Conservation (phyloP, 2,797 vertebrate species). For the Sparidentex hasta region DNA sequence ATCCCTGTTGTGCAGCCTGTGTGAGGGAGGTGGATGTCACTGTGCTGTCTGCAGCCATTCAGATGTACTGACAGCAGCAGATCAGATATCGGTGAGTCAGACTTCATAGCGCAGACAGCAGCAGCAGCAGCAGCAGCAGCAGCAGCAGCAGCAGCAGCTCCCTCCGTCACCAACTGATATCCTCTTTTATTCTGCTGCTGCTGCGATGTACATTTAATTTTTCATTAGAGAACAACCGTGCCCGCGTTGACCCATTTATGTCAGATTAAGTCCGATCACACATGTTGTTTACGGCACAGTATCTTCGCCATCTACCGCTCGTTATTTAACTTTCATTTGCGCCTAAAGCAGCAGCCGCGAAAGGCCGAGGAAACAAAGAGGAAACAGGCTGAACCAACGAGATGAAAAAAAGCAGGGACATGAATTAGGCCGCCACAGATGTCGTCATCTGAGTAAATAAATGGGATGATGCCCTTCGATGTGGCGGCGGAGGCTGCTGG, state of each 20-base stretch:
- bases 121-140: constrained; percentile 25
- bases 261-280: constrained; percentile 71
- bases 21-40: constrained; percentile 33
- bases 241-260: constrained; percentile 71
- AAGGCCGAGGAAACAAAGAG: constrained; percentile 3
- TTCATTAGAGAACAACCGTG: constrained; percentile 59
- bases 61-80: constrained; percentile 70
- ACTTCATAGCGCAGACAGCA: constrained; percentile 57
- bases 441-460: constrained; percentile 44
- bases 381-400: background rate
- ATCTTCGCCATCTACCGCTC: constrained; percentile 39
- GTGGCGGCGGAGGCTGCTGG: constrained; percentile 42
- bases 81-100: constrained; percentile 80
- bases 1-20: constrained; percentile 37
- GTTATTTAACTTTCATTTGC: constrained; percentile 44
- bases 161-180: constrained; percentile 50
- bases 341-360: constrained; percentile 14
- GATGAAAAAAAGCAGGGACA: constrained; percentile 36
- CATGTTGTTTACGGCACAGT: constrained; percentile 42
- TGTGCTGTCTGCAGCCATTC: constrained; percentile 58
- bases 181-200: constrained; percentile 55
- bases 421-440: constrained; percentile 38
- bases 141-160: constrained; percentile 20
- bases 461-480: constrained; percentile 32
- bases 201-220: constrained; percentile 57